These are phyloP conservation scores for Octopus sinensis DNA, from an alignment of 1,140 invertebrate genomes.

Conservation along the genomic window DNA sequence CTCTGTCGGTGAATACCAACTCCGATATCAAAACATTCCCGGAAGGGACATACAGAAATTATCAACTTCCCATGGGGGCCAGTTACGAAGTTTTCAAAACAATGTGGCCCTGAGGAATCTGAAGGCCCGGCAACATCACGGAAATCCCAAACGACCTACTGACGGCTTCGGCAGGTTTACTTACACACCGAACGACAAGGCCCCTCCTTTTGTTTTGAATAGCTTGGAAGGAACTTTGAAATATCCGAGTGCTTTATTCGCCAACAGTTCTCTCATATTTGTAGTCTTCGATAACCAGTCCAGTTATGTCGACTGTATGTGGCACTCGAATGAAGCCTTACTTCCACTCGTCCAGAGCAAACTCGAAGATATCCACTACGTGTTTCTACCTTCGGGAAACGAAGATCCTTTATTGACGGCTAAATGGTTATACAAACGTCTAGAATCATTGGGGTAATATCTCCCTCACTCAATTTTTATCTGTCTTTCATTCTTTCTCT, in stretches of 20 bases:
- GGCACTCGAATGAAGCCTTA: constrained; percentile 33
- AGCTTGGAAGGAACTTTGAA: constrained; percentile 27
- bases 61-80: too few species aligned
- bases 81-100: too few species aligned
- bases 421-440: constrained; percentile 31
- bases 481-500: too few species aligned
- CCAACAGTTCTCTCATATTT: constrained; percentile 28
- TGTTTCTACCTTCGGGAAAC: constrained; percentile 29
- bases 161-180: not conserved
- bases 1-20: too few species aligned
- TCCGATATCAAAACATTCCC: too few species aligned
- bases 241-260: constrained; percentile 24
- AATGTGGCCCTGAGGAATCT: too few species aligned
- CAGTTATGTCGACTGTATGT: constrained; percentile 35
- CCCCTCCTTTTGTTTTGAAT: constrained; percentile 27
- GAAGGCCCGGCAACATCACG: too few species aligned
- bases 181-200: constrained; percentile 26
- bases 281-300: constrained; percentile 33
- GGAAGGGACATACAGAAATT: too few species aligned
- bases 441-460: constrained; percentile 10
- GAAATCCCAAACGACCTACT: too few species aligned
- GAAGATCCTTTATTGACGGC: constrained; percentile 26
- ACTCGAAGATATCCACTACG: constrained; percentile 20
- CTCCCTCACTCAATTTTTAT: not conserved
- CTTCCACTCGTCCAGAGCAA: constrained; percentile 15